These are phyloP conservation scores for Scaeva pyrastri DNA, from an alignment of 2,888 invertebrate species.

Conservation along the genomic window DNA sequence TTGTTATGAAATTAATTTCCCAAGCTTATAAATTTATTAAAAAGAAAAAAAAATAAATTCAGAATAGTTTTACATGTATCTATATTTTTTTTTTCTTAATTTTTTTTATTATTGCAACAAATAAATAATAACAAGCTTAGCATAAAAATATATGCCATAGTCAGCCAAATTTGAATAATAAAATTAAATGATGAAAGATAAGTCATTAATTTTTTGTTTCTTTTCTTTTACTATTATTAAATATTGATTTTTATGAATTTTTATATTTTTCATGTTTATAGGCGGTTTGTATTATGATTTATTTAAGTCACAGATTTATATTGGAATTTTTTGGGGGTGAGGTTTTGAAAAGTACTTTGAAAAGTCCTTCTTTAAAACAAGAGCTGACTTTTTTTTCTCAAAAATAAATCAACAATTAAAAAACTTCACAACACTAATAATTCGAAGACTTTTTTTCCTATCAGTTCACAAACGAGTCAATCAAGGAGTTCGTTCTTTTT, in stretches of 20 bases:
- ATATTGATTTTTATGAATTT: neutral
- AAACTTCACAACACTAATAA: neutral
- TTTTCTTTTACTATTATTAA: neutral
- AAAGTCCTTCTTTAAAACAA: constrained; percentile 10
- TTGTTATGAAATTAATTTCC: constrained; percentile 17
- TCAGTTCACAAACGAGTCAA: too few relatives aligned
- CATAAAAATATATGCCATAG: neutral
- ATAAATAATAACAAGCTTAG: constrained; percentile 27
- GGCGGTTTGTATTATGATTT: neutral
- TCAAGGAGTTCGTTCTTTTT: neutral
- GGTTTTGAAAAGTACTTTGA: too few relatives aligned
- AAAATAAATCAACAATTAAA: neutral
- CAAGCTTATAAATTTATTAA: neutral
- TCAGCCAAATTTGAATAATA: constrained; percentile 8
- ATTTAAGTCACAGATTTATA: neutral
- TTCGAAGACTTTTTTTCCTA: too few relatives aligned
- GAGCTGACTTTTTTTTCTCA: neutral
- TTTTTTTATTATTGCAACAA: constrained; percentile 8
- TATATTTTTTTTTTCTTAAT: constrained; percentile 5
- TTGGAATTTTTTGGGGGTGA: neutral
- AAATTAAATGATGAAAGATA: constrained; percentile 7
- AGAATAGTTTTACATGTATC: constrained; percentile 4
- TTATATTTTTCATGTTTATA: too few relatives aligned
- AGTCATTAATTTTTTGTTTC: neutral
- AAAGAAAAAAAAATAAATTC: neutral